Base-by-base conservation (phyloP, 2,113 vertebrate genomes). In the Chlamydotis undulata region DNA sequence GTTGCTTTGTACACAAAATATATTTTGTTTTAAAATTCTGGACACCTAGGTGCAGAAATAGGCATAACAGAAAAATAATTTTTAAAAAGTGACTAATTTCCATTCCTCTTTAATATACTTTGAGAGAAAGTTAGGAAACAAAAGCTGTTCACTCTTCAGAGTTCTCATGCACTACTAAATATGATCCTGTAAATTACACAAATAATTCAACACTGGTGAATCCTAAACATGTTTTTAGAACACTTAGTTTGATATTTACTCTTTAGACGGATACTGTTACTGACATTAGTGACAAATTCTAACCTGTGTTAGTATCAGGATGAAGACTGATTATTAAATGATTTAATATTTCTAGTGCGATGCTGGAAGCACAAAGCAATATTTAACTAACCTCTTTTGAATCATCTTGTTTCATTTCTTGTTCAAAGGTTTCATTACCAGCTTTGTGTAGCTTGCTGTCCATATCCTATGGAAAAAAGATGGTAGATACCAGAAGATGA, bases 401-500 rank as follows among this genome's bases (percentile, higher is more conserved):
- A 82, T 98, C 97, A 96, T 98, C 98, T 96, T 97, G 98, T 65
- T 98, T 98, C 45, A 95, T 80, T 96, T 98, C 98, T 95, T 95
- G 95, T 52, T 95, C 77, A 93, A 95, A 82, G 28, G 88, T 84
- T 83, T 98, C 98, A 67, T 87, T 92, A 93, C 73, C 96, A 87
- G 56, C 53, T 95, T 97, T 93, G 60, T 73, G 85, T 33, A 94
- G 67, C 76, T 92, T 95, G 73, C 61, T 96, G 22, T 96, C 96
- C 23, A 56, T 35, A 93, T 98, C 98, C 98, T 98, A 94, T 21
- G 77, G 78, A 92, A 95, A 81, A 71, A 92, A n/a, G 57, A 71
- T 3, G 14, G 41, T 26, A 78, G 47, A 45, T 49, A 53, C 63
- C 31, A 3, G 45, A 77, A 95, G 83, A 78, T 4, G 3, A 69